A percentile compares a stretch with the other conserved stretches of the same genome.
Evolutionary conservation across 2,113 vertebrate genomes (phyloP).

Genomic region (Siphamia tubifer): DNA sequence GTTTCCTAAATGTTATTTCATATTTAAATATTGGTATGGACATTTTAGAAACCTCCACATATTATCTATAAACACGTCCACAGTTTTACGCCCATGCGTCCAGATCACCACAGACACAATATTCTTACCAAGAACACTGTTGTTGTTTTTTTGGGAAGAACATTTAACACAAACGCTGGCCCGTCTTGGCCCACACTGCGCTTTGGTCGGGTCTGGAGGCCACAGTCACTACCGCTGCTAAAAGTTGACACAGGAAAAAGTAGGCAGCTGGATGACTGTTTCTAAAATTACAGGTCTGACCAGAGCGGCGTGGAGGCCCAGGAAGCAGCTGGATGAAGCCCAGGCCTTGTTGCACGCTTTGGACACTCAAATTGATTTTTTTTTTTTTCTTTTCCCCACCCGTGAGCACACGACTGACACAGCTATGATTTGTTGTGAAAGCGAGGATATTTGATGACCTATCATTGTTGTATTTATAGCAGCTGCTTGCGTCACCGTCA

Average conservation of each 20-base stretch:
- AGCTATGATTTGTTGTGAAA: conserved; percentile 74
- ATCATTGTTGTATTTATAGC: conserved; percentile 71
- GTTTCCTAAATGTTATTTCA: too few species aligned
- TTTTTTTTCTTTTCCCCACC: not conserved
- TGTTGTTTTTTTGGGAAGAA: conserved; percentile 52
- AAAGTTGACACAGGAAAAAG: conserved; percentile 80
- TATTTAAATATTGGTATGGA: too few species aligned
- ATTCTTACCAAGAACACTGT: conserved; percentile 21
- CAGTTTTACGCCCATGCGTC: too few species aligned
- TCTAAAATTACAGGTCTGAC: conserved; percentile 79
- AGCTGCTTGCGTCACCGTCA: conserved; percentile 60
- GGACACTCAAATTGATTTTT: conserved; percentile 48
- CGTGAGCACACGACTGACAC: conserved; percentile 41
- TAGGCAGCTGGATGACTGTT: conserved; percentile 71
- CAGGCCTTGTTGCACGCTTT: conserved; percentile 67
- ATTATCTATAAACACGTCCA: too few species aligned
- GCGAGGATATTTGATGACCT: conserved; percentile 70
- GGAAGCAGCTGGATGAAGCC: conserved; percentile 65
- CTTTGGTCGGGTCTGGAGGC: conserved; percentile 62
- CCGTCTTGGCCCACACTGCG: conserved; percentile 57
- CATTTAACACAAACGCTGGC: conserved; percentile 61
- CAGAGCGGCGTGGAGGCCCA: conserved; percentile 53
- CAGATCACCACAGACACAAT: conserved; percentile 55
- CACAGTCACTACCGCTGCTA: conserved; percentile 69
- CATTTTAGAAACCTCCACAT: too few species aligned